Conservation (phyloP, 2,888 invertebrate species). For the Yponomeuta evonymella region DNA sequence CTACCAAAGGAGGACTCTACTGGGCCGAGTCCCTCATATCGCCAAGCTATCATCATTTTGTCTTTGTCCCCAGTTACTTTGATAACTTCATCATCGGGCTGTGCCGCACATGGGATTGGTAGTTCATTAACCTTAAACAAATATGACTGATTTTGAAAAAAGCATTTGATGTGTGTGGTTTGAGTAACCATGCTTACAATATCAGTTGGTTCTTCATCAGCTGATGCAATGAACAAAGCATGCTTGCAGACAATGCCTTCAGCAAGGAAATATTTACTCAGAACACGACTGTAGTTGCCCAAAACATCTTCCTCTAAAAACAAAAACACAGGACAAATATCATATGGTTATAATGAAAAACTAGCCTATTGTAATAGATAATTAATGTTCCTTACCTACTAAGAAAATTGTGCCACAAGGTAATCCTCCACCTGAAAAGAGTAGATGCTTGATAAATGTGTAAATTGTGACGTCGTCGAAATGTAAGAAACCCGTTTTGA, state of each 20-base stretch:
- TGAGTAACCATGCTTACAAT: slow-evolving; percentile 64
- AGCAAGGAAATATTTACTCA: slow-evolving; percentile 91
- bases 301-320: slow-evolving; percentile 89
- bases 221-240: slow-evolving; percentile 82
- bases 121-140: slow-evolving; percentile 65
- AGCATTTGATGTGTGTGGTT: not conserved
- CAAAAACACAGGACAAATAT: slow-evolving; percentile 14
- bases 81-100: slow-evolving; percentile 58
- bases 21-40: slow-evolving; percentile 86
- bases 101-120: slow-evolving; percentile 68
- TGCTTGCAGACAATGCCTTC: slow-evolving; percentile 89
- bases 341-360: not conserved
- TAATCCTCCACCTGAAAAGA: slow-evolving; percentile 61
- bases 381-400: slow-evolving; percentile 45
- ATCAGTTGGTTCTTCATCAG: slow-evolving; percentile 80
- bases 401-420: slow-evolving; percentile 59
- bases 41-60: slow-evolving; percentile 92
- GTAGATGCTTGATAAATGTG: slow-evolving; percentile 7
- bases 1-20: slow-evolving; percentile 73
- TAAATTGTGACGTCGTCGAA: no score
- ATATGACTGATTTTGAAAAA: not conserved
- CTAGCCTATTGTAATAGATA: not conserved
- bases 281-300: slow-evolving; percentile 84
- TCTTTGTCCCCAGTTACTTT: slow-evolving; percentile 45
- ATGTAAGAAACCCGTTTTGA: no score